Evolutionary conservation across 2,113 vertebrate species (phyloP), one percentile per base, ranked within the genome.

Genomic region (Hystrix cristata): DNA sequence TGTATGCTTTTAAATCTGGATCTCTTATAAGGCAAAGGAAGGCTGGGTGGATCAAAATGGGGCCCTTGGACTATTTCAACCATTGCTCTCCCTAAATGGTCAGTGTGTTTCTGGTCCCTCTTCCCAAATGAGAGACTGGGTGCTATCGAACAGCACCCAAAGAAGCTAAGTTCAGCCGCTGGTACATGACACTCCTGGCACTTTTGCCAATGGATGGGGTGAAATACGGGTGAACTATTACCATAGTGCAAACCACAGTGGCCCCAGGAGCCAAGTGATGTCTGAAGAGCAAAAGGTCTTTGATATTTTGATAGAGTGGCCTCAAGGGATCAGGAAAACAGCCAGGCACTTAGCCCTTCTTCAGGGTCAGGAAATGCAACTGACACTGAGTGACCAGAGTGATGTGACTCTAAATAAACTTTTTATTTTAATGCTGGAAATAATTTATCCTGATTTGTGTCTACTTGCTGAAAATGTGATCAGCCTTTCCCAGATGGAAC

Each of bases 401-500:
- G 71, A 62, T 57, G 38, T 74, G 69, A 69, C 65, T 89, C 90
- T 95, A 59, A 94, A 88, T 55, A 94, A 34, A 64, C 18, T 46
- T 83, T 43, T 84, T 69, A 38, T 67, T 62, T 10, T 1, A 94
- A 83, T 94, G n/a, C 53, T 90, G n/a, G 25, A 67, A 97, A 94
- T 71, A 88, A 97, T 78, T 90, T 83, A 81, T 95, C 59, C 84
- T 78, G 25, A 91, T 93, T 64, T 91, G 69, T 95, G 74, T 51
- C 62, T 96, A 18, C 46, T 89, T 95, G 94, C 46, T 97, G 76
- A 92, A 94, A 95, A 81, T 55, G 59, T 18, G 25, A 97, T 92
- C 48, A 60, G 38, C 59, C n/a, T 93, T 94, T 38, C 57, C 87
- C 76, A 93, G 92, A 95, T 95, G 94, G 92, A 92, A 95, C 60